Percentiles rank a stretch among this genome's conserved stretches.
These are phyloP conservation scores for Acrobasis suavella DNA, from an alignment of 2,888 invertebrate genomes.

Conservation along the genomic window DNA sequence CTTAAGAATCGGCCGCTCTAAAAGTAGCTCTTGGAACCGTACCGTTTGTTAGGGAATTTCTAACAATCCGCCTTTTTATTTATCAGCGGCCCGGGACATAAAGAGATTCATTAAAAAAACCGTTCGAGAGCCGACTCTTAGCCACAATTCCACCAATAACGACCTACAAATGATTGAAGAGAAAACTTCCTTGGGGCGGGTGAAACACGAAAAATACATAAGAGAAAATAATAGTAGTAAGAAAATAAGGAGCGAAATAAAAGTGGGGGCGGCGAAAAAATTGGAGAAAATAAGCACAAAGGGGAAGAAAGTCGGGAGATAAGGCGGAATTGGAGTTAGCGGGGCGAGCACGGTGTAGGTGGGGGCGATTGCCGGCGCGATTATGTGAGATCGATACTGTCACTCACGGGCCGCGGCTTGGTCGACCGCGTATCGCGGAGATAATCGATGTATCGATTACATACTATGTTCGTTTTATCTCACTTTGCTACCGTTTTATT, in stretches of 20 bases:
- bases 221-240: slow-evolving; percentile 78
- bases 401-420: slow-evolving; percentile 54
- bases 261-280: slow-evolving; percentile 74
- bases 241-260: slow-evolving; percentile 75
- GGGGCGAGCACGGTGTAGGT: slow-evolving; percentile 70
- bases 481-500: background rate
- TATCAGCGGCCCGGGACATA: slow-evolving; percentile 56
- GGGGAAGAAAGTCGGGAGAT: slow-evolving; percentile 78
- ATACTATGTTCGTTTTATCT: background rate
- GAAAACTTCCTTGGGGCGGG: slow-evolving; percentile 63
- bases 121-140: slow-evolving; percentile 64
- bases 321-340: slow-evolving; percentile 82
- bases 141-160: slow-evolving; percentile 75
- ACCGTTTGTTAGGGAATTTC: slow-evolving; percentile 30
- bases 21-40: slow-evolving; percentile 19
- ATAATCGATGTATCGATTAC: slow-evolving; percentile 13
- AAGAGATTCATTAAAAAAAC: slow-evolving; percentile 77
- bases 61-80: slow-evolving; percentile 41
- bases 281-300: slow-evolving; percentile 80
- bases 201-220: slow-evolving; percentile 79
- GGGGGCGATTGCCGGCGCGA: slow-evolving; percentile 68
- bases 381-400: slow-evolving; percentile 79
- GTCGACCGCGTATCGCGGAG: slow-evolving; percentile 32
- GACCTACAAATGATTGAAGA: slow-evolving; percentile 74
- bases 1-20: slow-evolving; percentile 16